Base-by-base conservation (phyloP, 2,888 invertebrate genomes). In the Nomada flava region DNA sequence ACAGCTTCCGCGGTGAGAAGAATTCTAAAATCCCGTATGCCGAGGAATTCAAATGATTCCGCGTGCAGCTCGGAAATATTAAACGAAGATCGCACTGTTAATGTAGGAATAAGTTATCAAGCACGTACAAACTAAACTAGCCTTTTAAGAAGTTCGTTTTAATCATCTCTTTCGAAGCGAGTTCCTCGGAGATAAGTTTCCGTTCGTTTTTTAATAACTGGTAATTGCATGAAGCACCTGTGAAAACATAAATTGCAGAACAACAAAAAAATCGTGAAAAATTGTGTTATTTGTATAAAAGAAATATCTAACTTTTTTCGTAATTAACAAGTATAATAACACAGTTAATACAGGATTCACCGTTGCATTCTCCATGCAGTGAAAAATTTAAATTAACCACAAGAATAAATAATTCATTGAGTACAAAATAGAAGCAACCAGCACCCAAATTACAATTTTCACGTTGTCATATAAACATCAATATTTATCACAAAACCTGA, bases 131-230 rank as follows among this genome's bases (percentile, higher is more conserved):
- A 76, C 47, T 71, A 57, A 76, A 64, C 71, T 71, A 63, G 76
- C 50, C 57, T 76, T 76, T 57, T 64, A 71, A 76, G 47, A 76
- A 76, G 76, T 76, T 76, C 63, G 71, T 76, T 71, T 76, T 76
- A 71, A 76, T 76, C 71, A 63, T 63, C 47, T 55, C 50, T 23
- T 62, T 70, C 55, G 55, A 63, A 57, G 15, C 20, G 36, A 62
- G 71, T 57, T 71, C 23, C 23, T 36, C 26, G 2, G 20, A 44
- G 20, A 50, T 42, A 72, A 36, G n/a, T 57, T 72, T 50, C 29
- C n/a, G 60, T 60, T 69, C 50, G 53, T 42, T 63, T 59, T 63
- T 23, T 26, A 57, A n/a, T 26, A 76, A 72, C 42, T 72, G 63
- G 36, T 23, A 47, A 70, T 63, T 23, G 10, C 20, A 18, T 15